A percentile compares a stretch with the other conserved stretches of the same genome.
These are phyloP conservation scores for Plecturocebus donacophilus DNA, from an alignment of 2,113 vertebrate species.

Conservation along the genomic window DNA sequence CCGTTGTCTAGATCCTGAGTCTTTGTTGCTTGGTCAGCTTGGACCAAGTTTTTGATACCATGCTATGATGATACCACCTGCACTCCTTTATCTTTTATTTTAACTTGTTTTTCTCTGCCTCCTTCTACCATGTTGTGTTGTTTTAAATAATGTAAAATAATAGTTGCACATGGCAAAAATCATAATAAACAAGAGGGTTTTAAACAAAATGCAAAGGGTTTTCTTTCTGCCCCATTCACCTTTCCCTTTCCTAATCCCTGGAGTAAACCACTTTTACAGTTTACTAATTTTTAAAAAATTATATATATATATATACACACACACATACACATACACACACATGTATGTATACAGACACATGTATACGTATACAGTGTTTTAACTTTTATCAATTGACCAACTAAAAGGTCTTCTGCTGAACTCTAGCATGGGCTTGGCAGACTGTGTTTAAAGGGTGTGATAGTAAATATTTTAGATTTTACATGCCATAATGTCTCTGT, in stretches of 20 bases:
- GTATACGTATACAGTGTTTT: not conserved
- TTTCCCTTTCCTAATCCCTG: not conserved
- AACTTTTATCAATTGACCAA: not conserved
- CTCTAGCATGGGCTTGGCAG: not conserved
- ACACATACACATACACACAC: not conserved
- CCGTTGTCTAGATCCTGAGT: not conserved
- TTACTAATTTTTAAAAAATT: not conserved
- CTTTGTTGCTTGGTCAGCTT: not conserved
- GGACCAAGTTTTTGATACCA: not conserved
- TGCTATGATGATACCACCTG: not conserved
- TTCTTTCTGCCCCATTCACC: not conserved
- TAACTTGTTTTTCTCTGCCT: not conserved
- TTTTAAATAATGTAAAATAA: not conserved
- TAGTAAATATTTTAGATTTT: slow-evolving; percentile 10
- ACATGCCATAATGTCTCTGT: not conserved
- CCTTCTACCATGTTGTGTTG: not conserved
- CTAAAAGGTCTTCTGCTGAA: not conserved
- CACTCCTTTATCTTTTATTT: not conserved
- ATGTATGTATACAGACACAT: no score
- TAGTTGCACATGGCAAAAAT: not conserved
- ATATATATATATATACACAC: no score
- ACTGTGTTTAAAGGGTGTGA: not conserved
- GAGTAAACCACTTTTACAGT: not conserved
- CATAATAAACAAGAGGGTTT: not conserved
- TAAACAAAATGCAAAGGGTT: not conserved